A percentile compares a stretch with the other conserved stretches of the same genome.
Evolutionary conservation across 2,888 invertebrate genomes (phyloP).

Genomic region (Cistogaster globosa): DNA sequence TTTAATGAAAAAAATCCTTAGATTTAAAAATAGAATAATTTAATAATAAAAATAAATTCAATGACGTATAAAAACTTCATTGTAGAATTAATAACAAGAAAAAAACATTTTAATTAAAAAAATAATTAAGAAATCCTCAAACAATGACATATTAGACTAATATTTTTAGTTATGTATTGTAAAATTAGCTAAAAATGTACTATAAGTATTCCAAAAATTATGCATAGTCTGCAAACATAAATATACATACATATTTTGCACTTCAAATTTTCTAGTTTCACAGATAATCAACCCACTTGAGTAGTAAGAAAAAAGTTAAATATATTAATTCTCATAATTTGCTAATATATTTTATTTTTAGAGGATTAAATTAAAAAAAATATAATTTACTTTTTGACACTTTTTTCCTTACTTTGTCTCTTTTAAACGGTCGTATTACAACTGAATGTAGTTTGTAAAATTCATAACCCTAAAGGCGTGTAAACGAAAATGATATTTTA

Average conservation of each 20-base stretch:
- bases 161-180: conserved; percentile 51
- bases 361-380: not conserved
- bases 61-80: conserved; percentile 41
- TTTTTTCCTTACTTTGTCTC: conserved; percentile 20
- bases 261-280: conserved; percentile 42
- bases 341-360: conserved; percentile 48
- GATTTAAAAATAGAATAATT: conserved; percentile 19
- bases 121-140: not conserved
- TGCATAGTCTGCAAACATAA: conserved; percentile 35
- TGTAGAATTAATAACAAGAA: conserved; percentile 6
- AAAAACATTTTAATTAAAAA: conserved; percentile 8
- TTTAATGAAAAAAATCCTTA: conserved; percentile 24
- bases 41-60: conserved; percentile 22
- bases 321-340: conserved; percentile 21
- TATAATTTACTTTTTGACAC: conserved; percentile 16
- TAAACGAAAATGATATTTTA: not conserved
- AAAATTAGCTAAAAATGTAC: conserved; percentile 8
- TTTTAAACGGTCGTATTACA: conserved; percentile 6
- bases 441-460: conserved; percentile 11
- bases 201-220: not conserved
- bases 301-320: conserved; percentile 9
- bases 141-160: conserved; percentile 17
- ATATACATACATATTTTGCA: conserved; percentile 33
- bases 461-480: not conserved
- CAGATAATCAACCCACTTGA: conserved; percentile 36